Base-by-base conservation (phyloP, 2,113 vertebrate genomes). In the Hippocampus barbouri region DNA sequence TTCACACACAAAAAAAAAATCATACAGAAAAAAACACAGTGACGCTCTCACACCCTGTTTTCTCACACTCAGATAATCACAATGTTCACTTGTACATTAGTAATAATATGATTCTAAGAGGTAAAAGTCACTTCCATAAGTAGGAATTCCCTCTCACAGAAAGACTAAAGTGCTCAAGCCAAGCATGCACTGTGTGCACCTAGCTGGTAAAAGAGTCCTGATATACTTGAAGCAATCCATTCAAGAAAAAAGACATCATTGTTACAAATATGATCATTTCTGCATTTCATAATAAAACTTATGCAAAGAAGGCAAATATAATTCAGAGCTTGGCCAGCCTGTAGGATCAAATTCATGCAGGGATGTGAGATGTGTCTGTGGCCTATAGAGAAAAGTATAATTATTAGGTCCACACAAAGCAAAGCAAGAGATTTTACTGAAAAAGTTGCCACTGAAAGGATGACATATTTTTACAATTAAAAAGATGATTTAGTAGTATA, bases 151-250 rank as follows among this genome's bases (percentile, higher is more conserved):
- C 70, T 82, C 79, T 85, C 86, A 83, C 80, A 89, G 82, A 86
- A 83, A 85, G 84, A 89, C 82, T 89, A 89, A 89, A 90, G 86
- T 89, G 89, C 88, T 77, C 70, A 63, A 89, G 81, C 82, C 83
- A 59, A 70, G 75, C 79, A 87, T 75, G 80, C 78, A 78, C 11
- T 2, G 27, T 74, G 70, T 84, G 82, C 82, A 81, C 83, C 69
- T 79, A 73, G 71, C 71, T 80, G 77, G 76, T 75, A 66, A 14
- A 56, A 60, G 68, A 80, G 71, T 77, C 47, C 61, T 67, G 63
- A 63, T 77, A 66, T 70, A 23, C 15, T 59, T 45, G 73, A 23
- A 74, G 66, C n/a, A 5, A 23, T 47, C 62, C 25, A 34, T 25
- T 51, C 23, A 53, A 23, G 41, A 56, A 65, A 69, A 27, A 30